Evolutionary conservation across 2,797 vertebrate species (phyloP).

Genomic region (Caiman crocodilus): DNA sequence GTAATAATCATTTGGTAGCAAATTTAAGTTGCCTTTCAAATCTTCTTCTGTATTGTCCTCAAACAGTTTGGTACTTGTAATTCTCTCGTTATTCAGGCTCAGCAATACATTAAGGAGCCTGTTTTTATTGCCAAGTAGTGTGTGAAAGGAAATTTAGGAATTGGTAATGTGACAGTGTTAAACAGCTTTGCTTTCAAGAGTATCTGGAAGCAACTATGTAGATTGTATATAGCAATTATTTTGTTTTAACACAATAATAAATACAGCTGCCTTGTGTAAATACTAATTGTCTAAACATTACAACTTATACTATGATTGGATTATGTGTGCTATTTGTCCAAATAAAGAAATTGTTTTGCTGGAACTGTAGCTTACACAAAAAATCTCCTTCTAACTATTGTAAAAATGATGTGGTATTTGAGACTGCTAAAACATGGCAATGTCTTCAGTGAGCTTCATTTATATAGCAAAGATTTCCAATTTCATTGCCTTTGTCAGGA

Average conservation of each 20-base stretch:
- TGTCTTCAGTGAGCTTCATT: accelerated
- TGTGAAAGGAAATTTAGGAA: neutral
- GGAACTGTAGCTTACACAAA: too few species aligned
- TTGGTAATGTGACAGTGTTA: neutral
- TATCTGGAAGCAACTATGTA: conserved; percentile 13
- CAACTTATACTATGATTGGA: neutral
- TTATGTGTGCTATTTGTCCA: accelerated
- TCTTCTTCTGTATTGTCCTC: neutral
- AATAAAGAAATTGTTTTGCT: neutral
- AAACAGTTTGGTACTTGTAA: neutral
- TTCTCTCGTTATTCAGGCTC: neutral
- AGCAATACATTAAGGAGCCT: neutral
- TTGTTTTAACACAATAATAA: neutral
- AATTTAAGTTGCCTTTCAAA: neutral
- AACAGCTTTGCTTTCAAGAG: neutral
- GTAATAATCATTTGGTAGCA: neutral
- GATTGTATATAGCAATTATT: neutral
- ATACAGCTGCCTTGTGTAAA: conserved; percentile 32
- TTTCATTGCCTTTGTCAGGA: neutral
- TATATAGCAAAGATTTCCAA: neutral
- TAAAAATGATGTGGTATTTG: neutral
- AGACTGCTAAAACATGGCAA: neutral
- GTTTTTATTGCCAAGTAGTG: conserved; percentile 37
- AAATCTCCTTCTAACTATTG: too few species aligned
- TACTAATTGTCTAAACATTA: neutral